Conservation (phyloP, 2,888 invertebrate genomes). For the Lasioglossum leucozonium region DNA sequence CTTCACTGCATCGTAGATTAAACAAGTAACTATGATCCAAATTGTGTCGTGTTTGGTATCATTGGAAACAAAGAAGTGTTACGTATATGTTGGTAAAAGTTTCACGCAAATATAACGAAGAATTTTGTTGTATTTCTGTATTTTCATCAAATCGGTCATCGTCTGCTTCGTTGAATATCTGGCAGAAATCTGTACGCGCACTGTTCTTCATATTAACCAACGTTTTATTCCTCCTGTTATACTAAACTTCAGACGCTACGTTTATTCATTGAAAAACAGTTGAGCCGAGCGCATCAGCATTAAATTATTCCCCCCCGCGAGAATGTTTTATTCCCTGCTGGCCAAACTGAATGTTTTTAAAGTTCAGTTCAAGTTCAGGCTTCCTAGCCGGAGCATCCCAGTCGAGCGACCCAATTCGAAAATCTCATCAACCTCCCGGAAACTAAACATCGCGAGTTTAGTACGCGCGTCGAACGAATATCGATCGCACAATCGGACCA, state of each 20-base stretch:
- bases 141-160: too few species aligned
- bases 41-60: too few species aligned
- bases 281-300: neutral
- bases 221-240: neutral
- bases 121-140: neutral
- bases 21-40: too few species aligned
- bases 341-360: constrained; percentile 17
- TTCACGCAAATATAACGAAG: neutral
- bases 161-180: too few species aligned
- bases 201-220: neutral
- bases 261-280: neutral
- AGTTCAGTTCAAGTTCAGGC: constrained; percentile 48
- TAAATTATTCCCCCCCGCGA: neutral
- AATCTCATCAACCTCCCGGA: constrained; percentile 24
- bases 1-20: too few species aligned
- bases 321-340: neutral
- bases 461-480: constrained; percentile 25
- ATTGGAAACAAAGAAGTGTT: too few species aligned
- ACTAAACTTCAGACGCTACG: neutral
- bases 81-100: neutral
- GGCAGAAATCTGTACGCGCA: neutral
- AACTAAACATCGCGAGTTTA: constrained; percentile 24
- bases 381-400: constrained; percentile 16
- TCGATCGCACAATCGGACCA: constrained; percentile 25
- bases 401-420: constrained; percentile 56